Percentiles rank a stretch among this genome's conserved stretches.
Conservation (phyloP, 2,888 invertebrate species). For the Idaea aversata region DNA sequence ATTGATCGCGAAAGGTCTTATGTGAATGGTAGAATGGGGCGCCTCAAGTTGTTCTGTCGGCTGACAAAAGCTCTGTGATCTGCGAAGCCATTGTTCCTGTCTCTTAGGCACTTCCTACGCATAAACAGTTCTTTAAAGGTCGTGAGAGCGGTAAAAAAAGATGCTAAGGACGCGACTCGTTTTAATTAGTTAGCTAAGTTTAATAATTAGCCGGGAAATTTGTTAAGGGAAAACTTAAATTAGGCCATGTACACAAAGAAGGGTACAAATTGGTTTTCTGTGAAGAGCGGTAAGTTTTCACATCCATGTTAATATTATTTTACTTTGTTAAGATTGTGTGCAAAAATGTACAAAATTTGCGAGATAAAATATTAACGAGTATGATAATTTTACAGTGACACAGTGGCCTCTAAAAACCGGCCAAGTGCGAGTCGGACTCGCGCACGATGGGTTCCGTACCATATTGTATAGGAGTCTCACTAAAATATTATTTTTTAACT, state of each 20-base stretch:
- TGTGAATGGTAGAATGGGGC: too few species aligned
- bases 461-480: too few species aligned
- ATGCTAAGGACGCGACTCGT: slow-evolving; percentile 37
- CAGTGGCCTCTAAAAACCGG: too few species aligned
- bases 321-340: background rate
- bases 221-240: slow-evolving; percentile 59
- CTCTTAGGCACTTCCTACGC: background rate
- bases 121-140: background rate
- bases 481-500: too few species aligned
- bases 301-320: background rate
- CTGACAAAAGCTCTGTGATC: background rate
- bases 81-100: background rate
- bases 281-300: background rate
- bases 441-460: too few species aligned
- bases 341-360: background rate
- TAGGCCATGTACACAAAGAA: slow-evolving; percentile 56
- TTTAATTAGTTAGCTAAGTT: slow-evolving; percentile 57
- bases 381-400: too few species aligned
- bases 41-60: too few species aligned
- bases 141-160: slow-evolving; percentile 6
- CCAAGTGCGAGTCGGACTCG: too few species aligned
- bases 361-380: too few species aligned
- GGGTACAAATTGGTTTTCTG: slow-evolving; percentile 32
- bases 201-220: slow-evolving; percentile 64
- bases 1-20: too few species aligned